Evolutionary conservation across 1,140 invertebrate species (phyloP), one percentile per base, ranked within the genome.

Genomic region (Paracyclopina nana): DNA sequence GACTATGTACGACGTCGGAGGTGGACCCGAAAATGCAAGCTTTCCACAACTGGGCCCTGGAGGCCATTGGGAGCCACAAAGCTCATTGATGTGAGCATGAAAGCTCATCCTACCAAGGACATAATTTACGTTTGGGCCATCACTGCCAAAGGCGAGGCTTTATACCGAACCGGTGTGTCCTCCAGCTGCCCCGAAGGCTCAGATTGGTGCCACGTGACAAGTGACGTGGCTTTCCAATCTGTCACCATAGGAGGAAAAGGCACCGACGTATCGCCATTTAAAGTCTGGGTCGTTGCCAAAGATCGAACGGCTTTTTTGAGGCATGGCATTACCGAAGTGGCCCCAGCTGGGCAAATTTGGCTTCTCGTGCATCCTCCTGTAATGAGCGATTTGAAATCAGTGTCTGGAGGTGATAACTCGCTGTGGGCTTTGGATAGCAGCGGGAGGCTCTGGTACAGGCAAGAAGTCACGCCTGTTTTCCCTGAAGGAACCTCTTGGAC

Each of bases 21-120:
- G 41, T 91, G 86, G 85, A 76, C 78, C 56, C 73, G 85, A 57
- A 76, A 77, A 57, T 83, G 82, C 60, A 78, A 79, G 52, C 66
- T 88, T 4, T 72, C 70, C 12, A 81, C 78, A n/a, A 76, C 73
- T 57, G 86, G 85, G 0, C 87, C 87, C 0, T 92, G 86, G 86
- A 68, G 76, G 54, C 76, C 82, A 60, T 66, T 85, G 22, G 83
- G 82, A 29, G 80, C 81, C 56, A 82, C 82, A 1, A 81, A 80
- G 62, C 66, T 90, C 24, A 60, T 82, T 1, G 80, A 86, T 63
- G 70, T 87, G n/a, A 38, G n/a, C 34, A 38, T 38, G 34, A n/a
- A 38, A 38, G 34, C 20, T 8, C 34, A 20, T 2, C 34, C 34
- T 38, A 20, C n/a, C 14, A 38, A n/a, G 8, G 34, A 38, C 2